These are phyloP conservation scores for Hyphantria cunea DNA, from an alignment of 1,140 invertebrate species.

Conservation along the genomic window DNA sequence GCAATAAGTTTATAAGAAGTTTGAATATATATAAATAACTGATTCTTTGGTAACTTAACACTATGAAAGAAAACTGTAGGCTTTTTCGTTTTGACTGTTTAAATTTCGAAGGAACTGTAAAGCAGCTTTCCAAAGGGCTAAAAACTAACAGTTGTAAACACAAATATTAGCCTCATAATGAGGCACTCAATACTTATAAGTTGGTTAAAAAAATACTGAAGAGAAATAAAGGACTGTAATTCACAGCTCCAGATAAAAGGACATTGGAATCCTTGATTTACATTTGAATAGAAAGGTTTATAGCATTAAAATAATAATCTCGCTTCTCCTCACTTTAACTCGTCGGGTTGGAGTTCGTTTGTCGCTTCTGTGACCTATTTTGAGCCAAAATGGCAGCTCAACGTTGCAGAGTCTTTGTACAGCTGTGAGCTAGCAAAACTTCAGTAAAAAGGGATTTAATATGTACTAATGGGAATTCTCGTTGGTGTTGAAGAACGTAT, in stretches of 20 bases:
- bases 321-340: slow-evolving; percentile 13
- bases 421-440: not conserved
- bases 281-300: slow-evolving; percentile 34
- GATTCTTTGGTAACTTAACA: too few relatives aligned
- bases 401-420: not conserved
- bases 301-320: slow-evolving; percentile 39
- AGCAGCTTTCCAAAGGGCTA: too few relatives aligned
- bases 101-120: too few relatives aligned
- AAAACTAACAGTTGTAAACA: too few relatives aligned
- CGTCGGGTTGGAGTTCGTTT: not conserved
- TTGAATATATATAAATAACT: too few relatives aligned
- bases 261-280: slow-evolving; percentile 26
- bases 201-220: too few relatives aligned
- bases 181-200: too few relatives aligned
- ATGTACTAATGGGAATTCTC: not conserved
- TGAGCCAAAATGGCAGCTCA: not conserved
- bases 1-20: too few relatives aligned
- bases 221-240: slow-evolving; percentile 23
- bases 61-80: too few relatives aligned
- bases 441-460: not conserved
- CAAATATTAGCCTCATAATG: too few relatives aligned
- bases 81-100: too few relatives aligned
- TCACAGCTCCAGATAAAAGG: slow-evolving; percentile 31
- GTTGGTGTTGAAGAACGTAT: too few relatives aligned
- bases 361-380: slow-evolving; percentile 2